Conservation (phyloP, 2,113 vertebrate species). For the Zosterops lateralis region DNA sequence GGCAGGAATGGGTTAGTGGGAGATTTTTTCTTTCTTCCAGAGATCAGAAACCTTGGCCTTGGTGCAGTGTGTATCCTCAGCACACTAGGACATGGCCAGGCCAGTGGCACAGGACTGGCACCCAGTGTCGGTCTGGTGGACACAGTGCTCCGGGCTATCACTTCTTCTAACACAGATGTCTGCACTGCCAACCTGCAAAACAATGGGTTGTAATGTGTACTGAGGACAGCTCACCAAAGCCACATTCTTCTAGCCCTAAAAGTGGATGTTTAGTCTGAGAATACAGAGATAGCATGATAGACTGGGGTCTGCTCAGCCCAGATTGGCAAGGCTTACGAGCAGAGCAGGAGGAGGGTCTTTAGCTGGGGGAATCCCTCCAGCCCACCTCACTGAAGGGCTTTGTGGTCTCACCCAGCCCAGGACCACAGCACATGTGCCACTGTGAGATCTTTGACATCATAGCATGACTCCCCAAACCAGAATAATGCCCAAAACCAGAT, state of each 20-base stretch:
- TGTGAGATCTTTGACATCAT: not conserved
- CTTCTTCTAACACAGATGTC: not conserved
- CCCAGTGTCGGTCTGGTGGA: not conserved
- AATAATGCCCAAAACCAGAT: not conserved
- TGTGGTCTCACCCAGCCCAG: not conserved
- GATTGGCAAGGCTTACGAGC: not conserved
- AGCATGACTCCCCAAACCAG: not conserved
- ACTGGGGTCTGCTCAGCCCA: not conserved
- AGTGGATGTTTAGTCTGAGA: not conserved
- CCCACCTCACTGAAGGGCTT: not conserved
- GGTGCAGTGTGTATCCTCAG: not conserved
- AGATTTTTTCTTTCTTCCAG: not conserved
- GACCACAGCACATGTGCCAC: not conserved
- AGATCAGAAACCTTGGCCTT: not conserved
- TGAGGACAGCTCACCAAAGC: not conserved
- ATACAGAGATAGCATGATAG: not conserved
- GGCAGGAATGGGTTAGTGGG: not conserved
- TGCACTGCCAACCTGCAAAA: not conserved
- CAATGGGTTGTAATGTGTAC: not conserved
- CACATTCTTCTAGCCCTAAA: not conserved
- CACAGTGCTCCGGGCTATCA: accelerated
- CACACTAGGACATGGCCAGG: not conserved
- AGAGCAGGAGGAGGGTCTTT: accelerated
- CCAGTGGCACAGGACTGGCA: not conserved
- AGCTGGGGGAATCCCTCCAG: not conserved